A percentile compares a stretch with the other conserved stretches of the same genome.
Conservation (phyloP, 2,797 vertebrate species). For the Ispidina lecontei region DNA sequence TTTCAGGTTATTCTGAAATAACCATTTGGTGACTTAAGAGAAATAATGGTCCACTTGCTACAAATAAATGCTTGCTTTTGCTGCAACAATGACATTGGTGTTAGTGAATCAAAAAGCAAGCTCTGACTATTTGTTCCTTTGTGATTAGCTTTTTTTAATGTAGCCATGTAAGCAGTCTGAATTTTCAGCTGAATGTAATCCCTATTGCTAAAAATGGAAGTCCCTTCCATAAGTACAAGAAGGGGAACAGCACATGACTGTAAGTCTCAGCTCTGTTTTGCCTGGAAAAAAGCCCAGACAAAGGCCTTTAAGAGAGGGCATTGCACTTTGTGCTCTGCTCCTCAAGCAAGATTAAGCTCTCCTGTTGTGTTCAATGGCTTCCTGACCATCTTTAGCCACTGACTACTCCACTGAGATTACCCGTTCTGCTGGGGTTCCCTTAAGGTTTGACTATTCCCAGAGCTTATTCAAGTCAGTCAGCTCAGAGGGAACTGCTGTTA, state of each 20-base stretch:
- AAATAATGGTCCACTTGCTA: not conserved
- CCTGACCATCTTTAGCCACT: not conserved
- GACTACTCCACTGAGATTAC: not conserved
- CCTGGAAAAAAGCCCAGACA: not conserved
- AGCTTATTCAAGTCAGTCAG: not conserved
- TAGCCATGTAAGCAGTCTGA: not conserved
- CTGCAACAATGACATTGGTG: not conserved
- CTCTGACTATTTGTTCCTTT: not conserved
- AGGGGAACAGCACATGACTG: not conserved
- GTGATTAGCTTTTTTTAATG: not conserved
- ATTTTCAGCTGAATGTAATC: not conserved
- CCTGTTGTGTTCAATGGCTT: not conserved
- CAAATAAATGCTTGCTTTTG: not conserved
- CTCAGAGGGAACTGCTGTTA: not conserved
- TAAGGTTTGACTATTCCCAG: not conserved
- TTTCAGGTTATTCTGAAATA: not conserved
- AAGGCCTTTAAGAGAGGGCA: not conserved
- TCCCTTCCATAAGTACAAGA: not conserved
- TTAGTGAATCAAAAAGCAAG: not conserved
- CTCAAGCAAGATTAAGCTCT: not conserved
- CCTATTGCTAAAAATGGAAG: not conserved
- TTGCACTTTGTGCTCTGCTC: not conserved
- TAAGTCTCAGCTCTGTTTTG: not conserved
- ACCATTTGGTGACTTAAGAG: not conserved
- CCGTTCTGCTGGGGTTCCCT: not conserved